Base-by-base conservation (phyloP, 2,888 invertebrate genomes). In the Prenolepis imparis region DNA sequence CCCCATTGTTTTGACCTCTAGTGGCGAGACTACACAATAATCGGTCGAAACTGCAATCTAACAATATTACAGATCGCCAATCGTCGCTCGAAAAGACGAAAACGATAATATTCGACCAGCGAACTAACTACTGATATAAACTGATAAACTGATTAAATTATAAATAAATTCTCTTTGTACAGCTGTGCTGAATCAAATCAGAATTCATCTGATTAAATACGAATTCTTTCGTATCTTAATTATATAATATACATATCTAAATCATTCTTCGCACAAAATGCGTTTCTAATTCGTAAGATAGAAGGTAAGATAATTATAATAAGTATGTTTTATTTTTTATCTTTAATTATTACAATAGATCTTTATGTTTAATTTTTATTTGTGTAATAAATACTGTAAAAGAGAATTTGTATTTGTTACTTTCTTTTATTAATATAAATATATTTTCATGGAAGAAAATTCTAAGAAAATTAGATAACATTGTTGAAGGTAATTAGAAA, bases 21-120 rank as follows among this genome's bases (percentile, higher is more conserved):
- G 48, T 41, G 66, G 18, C 68, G 81, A 83, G 81, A 84, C 66
- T 73, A 64, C 36, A 63, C 74, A 74, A 74, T 48, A 82, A 61
- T 70, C 55, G 72, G 64, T 70, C 86, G 86, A 89, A 90, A 91
- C 88, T 90, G 67, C 90, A 86, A 83, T 41, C 75, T 89, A 89
- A 89, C 84, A 84, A 86, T 85, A 91, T 90, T 90, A 86, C 89
- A 82, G 86, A 87, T 90, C 86, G 59, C 86, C 90, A 88, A 90
- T 91, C 90, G 87, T 77, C 75, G 55, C 68, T 78, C 64, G 77
- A 80, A 67, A 70, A 80, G 70, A 74, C 82, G 81, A 88, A 83
- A 84, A 77, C 28, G 12, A 52, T 75, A 85, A 85, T 63, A 57
- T 64, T 66, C 75, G 77, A 84, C 70, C 44, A 44, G 55, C 28